Conservation (phyloP, 2,113 vertebrate species). For the Struthidea cinerea region DNA sequence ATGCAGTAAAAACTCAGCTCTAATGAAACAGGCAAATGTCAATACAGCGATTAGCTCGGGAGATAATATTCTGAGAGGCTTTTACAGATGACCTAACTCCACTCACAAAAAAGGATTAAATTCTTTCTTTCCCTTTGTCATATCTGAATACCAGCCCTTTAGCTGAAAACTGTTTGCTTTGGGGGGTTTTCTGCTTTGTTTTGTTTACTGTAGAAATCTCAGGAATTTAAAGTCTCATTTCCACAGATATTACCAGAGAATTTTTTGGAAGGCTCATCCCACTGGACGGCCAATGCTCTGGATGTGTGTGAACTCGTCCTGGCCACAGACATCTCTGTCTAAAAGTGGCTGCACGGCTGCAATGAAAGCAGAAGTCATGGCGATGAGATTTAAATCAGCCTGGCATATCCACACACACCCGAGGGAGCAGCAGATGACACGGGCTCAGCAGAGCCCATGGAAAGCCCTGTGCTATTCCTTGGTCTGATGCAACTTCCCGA, state of each 20-base stretch:
- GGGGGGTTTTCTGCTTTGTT: neutral
- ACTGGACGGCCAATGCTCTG: neutral
- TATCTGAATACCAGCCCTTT: neutral
- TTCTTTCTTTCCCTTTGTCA: neutral
- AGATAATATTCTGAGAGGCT: constrained; percentile 62
- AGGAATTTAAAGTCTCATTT: constrained; percentile 19
- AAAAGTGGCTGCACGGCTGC: neutral
- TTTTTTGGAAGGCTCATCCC: neutral
- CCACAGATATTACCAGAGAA: neutral
- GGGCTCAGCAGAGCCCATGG: neutral
- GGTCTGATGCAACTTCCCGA: neutral
- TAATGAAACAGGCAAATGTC: constrained; percentile 66
- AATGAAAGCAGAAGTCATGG: neutral
- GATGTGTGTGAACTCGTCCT: neutral
- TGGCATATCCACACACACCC: neutral
- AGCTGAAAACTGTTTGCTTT: neutral
- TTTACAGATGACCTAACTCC: constrained; percentile 56
- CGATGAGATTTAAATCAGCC: neutral
- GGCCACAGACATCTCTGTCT: neutral
- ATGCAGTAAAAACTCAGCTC: constrained; percentile 35
- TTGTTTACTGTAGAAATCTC: neutral
- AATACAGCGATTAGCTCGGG: constrained; percentile 53
- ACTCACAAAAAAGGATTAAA: constrained; percentile 13
- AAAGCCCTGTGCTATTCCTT: neutral
- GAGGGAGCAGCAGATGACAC: neutral